Evolutionary conservation across 2,888 invertebrate species (phyloP).

Genomic region (Pristionchus exspectatus): DNA sequence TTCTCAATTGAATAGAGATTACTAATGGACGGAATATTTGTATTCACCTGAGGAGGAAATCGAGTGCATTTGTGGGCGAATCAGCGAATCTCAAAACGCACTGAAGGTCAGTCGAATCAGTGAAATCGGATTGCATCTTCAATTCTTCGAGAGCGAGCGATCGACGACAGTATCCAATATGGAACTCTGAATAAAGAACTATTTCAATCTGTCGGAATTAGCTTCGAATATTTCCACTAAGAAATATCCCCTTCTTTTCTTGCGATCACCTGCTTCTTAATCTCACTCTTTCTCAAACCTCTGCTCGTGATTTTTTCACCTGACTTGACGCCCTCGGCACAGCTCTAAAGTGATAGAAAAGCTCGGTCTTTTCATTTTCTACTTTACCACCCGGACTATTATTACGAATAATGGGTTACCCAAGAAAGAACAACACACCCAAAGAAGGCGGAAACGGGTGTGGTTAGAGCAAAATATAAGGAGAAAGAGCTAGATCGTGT

Average conservation of each 20-base stretch:
- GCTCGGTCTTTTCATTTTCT: no score
- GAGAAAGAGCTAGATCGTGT: background rate
- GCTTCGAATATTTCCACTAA: background rate
- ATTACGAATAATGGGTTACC: background rate
- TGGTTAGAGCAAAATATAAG: no score
- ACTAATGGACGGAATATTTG: background rate
- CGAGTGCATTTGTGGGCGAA: background rate
- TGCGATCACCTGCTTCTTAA: background rate
- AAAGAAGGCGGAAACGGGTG: no score
- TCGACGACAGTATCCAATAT: background rate
- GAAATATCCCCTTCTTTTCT: background rate
- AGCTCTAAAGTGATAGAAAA: no score
- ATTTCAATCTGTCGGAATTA: no score
- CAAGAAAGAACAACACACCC: background rate
- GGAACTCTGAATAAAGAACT: background rate
- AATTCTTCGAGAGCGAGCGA: background rate
- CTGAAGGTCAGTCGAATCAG: background rate
- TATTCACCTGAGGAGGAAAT: background rate
- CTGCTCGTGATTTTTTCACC: background rate
- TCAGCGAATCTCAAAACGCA: background rate
- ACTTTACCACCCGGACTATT: no score
- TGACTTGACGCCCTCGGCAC: no score
- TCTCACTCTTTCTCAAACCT: background rate
- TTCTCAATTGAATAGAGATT: background rate
- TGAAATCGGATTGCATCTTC: background rate